Conservation (phyloP, 1,140 invertebrate genomes). For the Conus betulinus region DNA sequence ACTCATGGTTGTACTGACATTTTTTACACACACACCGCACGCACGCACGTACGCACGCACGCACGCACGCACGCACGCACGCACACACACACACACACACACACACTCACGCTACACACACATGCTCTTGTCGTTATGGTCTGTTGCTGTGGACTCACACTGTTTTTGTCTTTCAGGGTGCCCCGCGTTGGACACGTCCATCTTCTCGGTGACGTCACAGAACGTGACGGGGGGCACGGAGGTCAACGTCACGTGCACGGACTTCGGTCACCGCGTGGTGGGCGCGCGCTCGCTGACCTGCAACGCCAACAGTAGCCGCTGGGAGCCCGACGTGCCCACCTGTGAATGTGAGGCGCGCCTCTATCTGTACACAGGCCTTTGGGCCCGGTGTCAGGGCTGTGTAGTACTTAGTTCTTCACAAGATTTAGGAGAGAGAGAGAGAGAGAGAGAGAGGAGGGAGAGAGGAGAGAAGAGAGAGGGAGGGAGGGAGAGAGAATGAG, state of each 20-base stretch:
- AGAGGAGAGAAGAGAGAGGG: background rate
- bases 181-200: conserved; percentile 1
- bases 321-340: conserved; percentile 17
- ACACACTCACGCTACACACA: too few species aligned
- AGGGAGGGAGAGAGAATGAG: background rate
- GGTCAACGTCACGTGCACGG: conserved; percentile 27
- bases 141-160: background rate
- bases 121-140: background rate
- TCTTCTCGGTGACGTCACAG: conserved; percentile 18
- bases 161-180: conserved; percentile 27
- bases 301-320: background rate
- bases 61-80: too few species aligned
- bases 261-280: conserved; percentile 38
- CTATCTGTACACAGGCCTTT: too few species aligned
- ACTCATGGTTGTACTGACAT: too few species aligned
- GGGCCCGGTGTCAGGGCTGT: too few species aligned
- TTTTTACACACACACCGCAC: too few species aligned
- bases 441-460: background rate
- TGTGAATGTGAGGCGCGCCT: conserved; percentile 32
- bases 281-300: conserved; percentile 26
- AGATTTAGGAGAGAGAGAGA: background rate
- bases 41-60: too few species aligned
- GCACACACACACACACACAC: too few species aligned
- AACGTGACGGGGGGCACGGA: conserved; percentile 25
- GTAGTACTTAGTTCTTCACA: background rate